Percentiles rank a stretch among this genome's conserved stretches.
Evolutionary conservation across 2,888 invertebrate species (phyloP).

Genomic region (Geotrupes spiniger): DNA sequence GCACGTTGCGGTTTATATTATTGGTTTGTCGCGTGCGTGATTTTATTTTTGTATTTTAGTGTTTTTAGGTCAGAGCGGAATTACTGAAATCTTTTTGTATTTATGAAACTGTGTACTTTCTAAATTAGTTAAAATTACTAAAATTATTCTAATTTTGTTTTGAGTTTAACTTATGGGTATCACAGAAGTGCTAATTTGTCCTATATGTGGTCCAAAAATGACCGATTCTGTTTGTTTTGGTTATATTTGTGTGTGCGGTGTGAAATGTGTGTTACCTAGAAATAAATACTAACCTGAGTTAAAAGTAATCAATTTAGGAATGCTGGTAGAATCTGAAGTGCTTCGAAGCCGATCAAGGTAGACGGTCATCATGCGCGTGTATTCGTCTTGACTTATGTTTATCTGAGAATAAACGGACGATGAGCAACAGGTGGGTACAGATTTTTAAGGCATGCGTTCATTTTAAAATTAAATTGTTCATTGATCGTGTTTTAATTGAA

Average conservation of each 20-base stretch:
- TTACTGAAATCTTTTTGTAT: background rate
- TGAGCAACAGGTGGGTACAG: conserved; percentile 32
- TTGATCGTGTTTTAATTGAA: no score
- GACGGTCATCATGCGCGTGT: conserved; percentile 59
- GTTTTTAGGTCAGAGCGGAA: no score
- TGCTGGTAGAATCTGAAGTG: conserved; percentile 36
- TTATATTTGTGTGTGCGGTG: background rate
- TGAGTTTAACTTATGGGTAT: no score
- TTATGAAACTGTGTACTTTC: background rate
- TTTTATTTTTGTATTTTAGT: no score
- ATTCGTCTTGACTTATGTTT: conserved; percentile 64
- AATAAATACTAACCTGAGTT: conserved; percentile 40
- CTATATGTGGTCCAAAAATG: no score
- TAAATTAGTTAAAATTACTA: background rate
- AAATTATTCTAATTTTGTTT: background rate
- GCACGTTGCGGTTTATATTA: no score
- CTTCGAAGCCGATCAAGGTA: conserved; percentile 53
- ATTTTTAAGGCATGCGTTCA: conserved; percentile 1
- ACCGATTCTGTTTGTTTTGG: no score
- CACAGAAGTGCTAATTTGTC: no score
- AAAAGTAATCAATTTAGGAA: conserved; percentile 43
- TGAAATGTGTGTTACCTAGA: no score
- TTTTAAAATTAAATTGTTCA: no score
- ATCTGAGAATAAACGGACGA: conserved; percentile 51
- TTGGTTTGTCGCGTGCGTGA: no score